phyloP scores from a whole-genome alignment of 64 coral and sea anemone genomes.

The Acropora yongei region DNA sequence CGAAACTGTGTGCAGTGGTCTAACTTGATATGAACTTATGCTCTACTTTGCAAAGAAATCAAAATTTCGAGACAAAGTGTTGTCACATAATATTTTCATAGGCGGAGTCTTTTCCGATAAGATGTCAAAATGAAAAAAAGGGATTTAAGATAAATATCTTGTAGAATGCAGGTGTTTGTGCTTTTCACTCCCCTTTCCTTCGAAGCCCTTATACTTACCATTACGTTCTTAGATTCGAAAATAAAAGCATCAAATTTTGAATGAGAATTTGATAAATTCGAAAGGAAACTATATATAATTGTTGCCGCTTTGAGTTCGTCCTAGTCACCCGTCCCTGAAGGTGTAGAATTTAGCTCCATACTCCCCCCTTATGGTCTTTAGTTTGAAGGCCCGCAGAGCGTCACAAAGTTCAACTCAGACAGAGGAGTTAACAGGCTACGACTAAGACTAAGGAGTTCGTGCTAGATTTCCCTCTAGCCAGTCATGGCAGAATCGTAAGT shows the following conservation, averaged over 20 bases:
- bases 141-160: background rate
- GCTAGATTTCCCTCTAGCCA: background rate
- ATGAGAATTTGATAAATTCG: no score
- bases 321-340: background rate
- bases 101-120: background rate
- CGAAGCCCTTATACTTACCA: background rate
- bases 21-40: background rate
- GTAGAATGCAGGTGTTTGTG: background rate
- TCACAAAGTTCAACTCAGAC: background rate
- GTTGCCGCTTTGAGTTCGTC: background rate
- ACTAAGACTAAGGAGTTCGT: background rate
- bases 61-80: background rate
- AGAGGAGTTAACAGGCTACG: background rate
- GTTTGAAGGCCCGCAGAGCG: background rate
- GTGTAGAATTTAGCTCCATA: background rate
- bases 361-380: background rate
- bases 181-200: background rate
- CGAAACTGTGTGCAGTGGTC: background rate
- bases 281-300: no score
- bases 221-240: no score
- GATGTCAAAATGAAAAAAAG: background rate
- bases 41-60: background rate
- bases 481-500: conserved; percentile 53
- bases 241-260: no score
- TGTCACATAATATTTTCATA: background rate